Evolutionary conservation across 2,113 vertebrate species (phyloP).

Genomic region (Centropus unirufus): DNA sequence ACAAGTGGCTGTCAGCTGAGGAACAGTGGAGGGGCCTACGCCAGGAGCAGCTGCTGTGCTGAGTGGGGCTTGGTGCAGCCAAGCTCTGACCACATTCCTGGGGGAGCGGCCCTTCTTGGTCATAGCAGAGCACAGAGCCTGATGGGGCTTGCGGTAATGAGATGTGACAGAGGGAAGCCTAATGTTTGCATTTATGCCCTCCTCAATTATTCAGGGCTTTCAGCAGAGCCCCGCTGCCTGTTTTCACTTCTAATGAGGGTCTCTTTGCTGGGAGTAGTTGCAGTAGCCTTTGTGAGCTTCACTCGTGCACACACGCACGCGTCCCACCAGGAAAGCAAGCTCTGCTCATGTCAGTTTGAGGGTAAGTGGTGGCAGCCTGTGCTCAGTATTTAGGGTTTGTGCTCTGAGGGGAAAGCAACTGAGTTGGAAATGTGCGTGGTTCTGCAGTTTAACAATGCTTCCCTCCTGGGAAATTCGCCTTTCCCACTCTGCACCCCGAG

Average conservation of each 20-base stretch:
- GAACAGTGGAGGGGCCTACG: neutral
- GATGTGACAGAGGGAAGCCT: neutral
- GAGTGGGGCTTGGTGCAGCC: neutral
- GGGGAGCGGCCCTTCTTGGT: neutral
- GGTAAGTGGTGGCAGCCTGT: neutral
- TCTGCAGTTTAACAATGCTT: neutral
- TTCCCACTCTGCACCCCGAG: neutral
- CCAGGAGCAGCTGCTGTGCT: neutral
- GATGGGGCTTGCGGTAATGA: neutral
- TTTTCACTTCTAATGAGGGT: constrained; percentile 20
- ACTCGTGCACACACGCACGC: accelerated
- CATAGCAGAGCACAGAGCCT: neutral
- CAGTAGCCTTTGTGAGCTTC: neutral
- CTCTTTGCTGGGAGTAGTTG: neutral
- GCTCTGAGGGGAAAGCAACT: neutral
- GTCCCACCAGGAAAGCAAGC: neutral
- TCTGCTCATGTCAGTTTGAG: neutral
- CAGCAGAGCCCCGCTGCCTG: neutral
- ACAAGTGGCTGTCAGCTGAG: neutral
- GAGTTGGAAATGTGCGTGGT: neutral
- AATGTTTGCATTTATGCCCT: constrained; percentile 32
- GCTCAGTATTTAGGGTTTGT: neutral
- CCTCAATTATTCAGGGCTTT: constrained; percentile 57
- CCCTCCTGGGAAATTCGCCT: neutral
- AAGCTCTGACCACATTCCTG: neutral